Conservation (phyloP, 2,113 vertebrate species). For the Bujurquina vittata region DNA sequence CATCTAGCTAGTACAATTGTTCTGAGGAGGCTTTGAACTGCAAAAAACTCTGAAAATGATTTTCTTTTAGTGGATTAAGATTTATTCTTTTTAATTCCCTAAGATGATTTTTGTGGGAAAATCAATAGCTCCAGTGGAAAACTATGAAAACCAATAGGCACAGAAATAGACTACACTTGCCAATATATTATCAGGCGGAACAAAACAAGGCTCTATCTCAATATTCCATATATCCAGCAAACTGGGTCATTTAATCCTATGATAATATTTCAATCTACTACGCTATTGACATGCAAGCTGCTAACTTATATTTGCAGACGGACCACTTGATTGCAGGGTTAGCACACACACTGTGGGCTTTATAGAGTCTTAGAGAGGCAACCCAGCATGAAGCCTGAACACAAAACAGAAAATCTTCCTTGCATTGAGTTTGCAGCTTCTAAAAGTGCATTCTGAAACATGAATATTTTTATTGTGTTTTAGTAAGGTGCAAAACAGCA, state of each 20-base stretch:
- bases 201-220: conserved; percentile 48
- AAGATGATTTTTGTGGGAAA: conserved; percentile 58
- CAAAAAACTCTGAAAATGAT: conserved; percentile 57
- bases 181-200: conserved; percentile 59
- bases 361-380: background rate
- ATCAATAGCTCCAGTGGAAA: conserved; percentile 62
- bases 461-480: background rate
- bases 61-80: conserved; percentile 56
- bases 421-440: background rate
- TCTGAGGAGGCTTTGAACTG: conserved; percentile 66
- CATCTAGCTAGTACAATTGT: conserved; percentile 48
- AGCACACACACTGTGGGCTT: background rate
- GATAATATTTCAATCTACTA: conserved; percentile 23
- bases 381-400: background rate
- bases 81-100: conserved; percentile 56
- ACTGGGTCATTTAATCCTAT: conserved; percentile 35
- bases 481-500: background rate
- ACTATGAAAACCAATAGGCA: conserved; percentile 62
- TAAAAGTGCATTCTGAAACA: background rate
- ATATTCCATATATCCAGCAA: conserved; percentile 42
- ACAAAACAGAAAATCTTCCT: background rate
- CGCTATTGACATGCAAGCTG: conserved; percentile 23
- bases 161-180: conserved; percentile 21
- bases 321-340: conserved; percentile 27
- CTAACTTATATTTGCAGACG: conserved; percentile 31